A percentile compares a stretch with the other conserved stretches of the same genome.
Conservation (phyloP, 2,797 vertebrate genomes). For the Argyrosomus regius region DNA sequence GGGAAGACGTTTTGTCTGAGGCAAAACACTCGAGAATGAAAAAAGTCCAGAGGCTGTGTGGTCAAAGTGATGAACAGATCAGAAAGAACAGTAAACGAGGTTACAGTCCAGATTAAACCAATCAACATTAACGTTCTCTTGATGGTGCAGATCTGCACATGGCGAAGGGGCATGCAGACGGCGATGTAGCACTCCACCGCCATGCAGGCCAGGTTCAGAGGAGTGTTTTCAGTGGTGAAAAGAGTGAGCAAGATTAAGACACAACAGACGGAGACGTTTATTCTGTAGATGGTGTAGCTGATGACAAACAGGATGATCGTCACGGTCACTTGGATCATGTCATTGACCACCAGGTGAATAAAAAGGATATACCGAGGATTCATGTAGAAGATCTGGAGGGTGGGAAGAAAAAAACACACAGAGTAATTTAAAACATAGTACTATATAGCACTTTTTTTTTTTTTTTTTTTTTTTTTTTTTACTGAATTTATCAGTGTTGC, state of each 20-base stretch:
- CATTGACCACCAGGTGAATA: constrained; percentile 82
- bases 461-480: too few relatives aligned
- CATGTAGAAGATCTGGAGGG: constrained; percentile 64
- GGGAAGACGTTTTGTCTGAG: constrained; percentile 61
- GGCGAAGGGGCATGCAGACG: constrained; percentile 79
- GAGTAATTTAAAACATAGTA: too few relatives aligned
- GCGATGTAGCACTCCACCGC: constrained; percentile 83
- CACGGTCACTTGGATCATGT: constrained; percentile 80
- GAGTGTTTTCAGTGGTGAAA: constrained; percentile 76
- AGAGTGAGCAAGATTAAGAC: constrained; percentile 67
- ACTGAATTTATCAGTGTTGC: too few relatives aligned
- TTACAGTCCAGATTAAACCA: constrained; percentile 74
- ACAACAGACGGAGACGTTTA: constrained; percentile 75
- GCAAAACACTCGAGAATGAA: constrained; percentile 65
- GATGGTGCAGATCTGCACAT: constrained; percentile 79
- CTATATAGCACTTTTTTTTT: too few relatives aligned
- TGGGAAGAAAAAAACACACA: neutral
- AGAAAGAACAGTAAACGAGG: constrained; percentile 64
- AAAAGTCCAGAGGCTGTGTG: constrained; percentile 64
- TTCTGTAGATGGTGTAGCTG: constrained; percentile 69
- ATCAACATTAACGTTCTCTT: constrained; percentile 70
- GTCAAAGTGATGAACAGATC: constrained; percentile 76
- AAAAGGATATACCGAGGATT: constrained; percentile 85
- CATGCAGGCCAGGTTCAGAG: constrained; percentile 85
- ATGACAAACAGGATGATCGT: constrained; percentile 70